Conservation (phyloP, 2,113 vertebrate genomes). For the Aix galericulata region DNA sequence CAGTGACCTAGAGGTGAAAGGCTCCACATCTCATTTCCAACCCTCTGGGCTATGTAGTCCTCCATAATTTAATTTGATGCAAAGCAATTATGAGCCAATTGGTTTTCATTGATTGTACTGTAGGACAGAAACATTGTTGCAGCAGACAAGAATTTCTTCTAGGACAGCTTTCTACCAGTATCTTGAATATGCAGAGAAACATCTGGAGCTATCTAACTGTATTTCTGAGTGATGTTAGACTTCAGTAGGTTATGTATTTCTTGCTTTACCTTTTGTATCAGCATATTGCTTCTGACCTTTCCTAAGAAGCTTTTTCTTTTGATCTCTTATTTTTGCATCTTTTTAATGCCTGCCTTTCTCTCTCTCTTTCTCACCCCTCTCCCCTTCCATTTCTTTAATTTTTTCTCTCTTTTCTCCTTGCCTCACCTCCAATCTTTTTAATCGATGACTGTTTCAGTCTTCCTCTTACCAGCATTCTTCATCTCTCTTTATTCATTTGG, state of each 20-base stretch:
- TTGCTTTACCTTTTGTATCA: neutral
- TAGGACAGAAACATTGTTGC: conserved; percentile 56
- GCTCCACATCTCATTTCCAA: conserved; percentile 61
- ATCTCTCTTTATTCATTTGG: neutral
- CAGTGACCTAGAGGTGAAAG: conserved; percentile 56
- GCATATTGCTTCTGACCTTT: neutral
- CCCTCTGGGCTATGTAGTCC: conserved; percentile 4
- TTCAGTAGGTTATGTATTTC: neutral
- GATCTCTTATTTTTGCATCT: neutral
- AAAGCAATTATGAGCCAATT: conserved; percentile 68
- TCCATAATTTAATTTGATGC: conserved; percentile 67
- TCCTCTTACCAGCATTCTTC: neutral
- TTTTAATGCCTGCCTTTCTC: neutral
- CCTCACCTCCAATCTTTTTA: neutral
- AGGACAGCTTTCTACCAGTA: neutral
- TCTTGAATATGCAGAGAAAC: neutral
- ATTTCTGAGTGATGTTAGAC: neutral
- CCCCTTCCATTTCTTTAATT: neutral
- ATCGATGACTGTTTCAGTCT: neutral
- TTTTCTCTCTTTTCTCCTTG: neutral
- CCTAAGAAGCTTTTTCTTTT: neutral
- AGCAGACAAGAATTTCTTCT: conserved; percentile 11
- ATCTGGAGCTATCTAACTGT: neutral
- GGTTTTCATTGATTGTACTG: conserved; percentile 69
- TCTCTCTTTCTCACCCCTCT: neutral